phyloP scores from a whole-genome alignment of 2,797 vertebrate species.

The Carcharodon carcharias region DNA sequence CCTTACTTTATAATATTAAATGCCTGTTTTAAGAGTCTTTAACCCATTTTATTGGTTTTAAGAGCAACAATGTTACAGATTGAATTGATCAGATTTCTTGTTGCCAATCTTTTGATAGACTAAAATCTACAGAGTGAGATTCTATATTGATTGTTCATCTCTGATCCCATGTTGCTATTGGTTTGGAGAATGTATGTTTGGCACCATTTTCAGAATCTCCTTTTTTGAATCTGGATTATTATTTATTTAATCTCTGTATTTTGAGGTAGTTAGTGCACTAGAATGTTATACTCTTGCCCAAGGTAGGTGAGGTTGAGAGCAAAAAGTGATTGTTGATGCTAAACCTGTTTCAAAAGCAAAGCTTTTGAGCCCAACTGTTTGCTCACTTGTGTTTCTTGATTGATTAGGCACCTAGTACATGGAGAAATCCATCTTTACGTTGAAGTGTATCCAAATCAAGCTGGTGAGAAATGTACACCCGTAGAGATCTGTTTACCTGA shows the following conservation, averaged over 20 bases:
- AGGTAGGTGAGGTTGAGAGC: background rate
- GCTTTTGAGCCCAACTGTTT: background rate
- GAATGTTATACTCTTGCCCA: background rate
- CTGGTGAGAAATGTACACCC: background rate
- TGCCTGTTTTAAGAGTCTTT: background rate
- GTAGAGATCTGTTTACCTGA: background rate
- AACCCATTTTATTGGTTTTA: conserved; percentile 15
- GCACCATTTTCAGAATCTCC: background rate
- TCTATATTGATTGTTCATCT: background rate
- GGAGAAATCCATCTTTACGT: background rate
- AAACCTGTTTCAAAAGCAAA: background rate
- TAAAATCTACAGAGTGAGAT: background rate
- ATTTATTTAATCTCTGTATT: background rate
- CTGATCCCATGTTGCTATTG: background rate
- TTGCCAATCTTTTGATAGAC: conserved; percentile 11
- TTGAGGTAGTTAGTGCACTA: background rate
- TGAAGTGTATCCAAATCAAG: background rate
- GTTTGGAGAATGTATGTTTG: background rate
- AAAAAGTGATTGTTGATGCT: background rate
- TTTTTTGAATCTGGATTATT: background rate
- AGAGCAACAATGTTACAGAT: background rate
- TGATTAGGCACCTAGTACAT: background rate
- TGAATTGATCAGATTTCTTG: conserved; percentile 14
- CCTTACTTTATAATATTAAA: background rate
- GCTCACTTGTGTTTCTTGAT: background rate